Conservation (phyloP, 2,797 vertebrate genomes). For the Chelidonichthys spinosus region DNA sequence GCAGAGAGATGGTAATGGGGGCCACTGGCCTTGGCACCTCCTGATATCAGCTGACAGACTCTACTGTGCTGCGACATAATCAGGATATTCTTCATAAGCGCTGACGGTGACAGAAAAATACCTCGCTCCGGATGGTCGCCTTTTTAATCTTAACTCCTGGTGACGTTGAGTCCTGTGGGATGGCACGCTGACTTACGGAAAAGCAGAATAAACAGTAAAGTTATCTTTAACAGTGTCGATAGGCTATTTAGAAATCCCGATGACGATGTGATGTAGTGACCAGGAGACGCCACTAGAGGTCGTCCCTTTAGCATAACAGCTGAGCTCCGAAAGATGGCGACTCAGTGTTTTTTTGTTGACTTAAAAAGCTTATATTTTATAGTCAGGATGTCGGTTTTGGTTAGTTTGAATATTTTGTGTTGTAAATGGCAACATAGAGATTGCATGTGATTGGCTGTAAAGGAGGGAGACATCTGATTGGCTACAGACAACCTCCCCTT, state of each 20-base stretch:
- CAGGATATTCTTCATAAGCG: constrained; percentile 35
- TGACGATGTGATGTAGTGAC: too few species aligned
- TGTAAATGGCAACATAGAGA: too few species aligned
- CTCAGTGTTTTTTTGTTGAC: background rate
- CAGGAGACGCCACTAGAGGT: too few species aligned
- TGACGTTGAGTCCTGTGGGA: background rate
- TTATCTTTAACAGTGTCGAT: background rate
- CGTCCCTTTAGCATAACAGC: too few species aligned
- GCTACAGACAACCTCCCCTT: too few species aligned
- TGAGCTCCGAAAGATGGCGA: too few species aligned
- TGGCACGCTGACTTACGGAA: background rate
- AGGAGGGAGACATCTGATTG: too few species aligned
- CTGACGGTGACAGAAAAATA: background rate
- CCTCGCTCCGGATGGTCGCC: background rate
- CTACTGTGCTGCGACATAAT: constrained; percentile 30
- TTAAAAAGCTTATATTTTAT: too few species aligned
- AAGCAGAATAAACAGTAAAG: background rate
- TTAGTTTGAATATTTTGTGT: too few species aligned
- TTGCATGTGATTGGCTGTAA: too few species aligned
- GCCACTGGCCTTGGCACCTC: constrained; percentile 25
- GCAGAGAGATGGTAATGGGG: constrained; percentile 32
- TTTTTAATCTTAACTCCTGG: background rate
- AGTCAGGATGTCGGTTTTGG: too few species aligned
- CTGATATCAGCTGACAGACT: constrained; percentile 44
- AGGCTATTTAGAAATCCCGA: too few species aligned